Percentiles rank a stretch among this genome's conserved stretches.
Evolutionary conservation across 1,140 invertebrate genomes (phyloP).

Genomic region (Limonius californicus): DNA sequence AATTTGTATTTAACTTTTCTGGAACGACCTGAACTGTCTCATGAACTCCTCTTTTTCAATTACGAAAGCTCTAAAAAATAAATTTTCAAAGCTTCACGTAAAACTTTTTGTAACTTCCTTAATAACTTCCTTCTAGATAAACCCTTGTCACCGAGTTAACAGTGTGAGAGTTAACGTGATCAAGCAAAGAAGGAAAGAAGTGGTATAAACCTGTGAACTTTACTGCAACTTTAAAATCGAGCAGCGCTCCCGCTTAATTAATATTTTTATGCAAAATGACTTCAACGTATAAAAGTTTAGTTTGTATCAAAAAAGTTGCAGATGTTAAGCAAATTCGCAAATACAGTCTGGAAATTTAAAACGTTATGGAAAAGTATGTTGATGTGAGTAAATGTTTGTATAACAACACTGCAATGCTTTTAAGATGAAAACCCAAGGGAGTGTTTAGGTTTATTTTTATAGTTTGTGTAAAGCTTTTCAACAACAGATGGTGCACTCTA

Average conservation of each 20-base stretch:
- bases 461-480: no score
- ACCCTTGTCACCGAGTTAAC: constrained; percentile 1
- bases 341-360: no score
- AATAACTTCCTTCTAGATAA: constrained; percentile 1
- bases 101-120: background rate
- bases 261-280: background rate
- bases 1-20: no score
- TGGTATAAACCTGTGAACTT: background rate
- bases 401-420: no score
- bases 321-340: no score
- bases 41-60: background rate
- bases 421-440: no score
- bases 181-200: background rate
- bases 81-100: constrained; percentile 1
- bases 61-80: constrained; percentile 1
- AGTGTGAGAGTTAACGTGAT: background rate
- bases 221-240: background rate
- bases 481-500: no score
- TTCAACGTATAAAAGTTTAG: background rate
- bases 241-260: background rate
- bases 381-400: no score
- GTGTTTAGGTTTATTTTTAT: no score
- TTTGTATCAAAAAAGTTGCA: background rate
- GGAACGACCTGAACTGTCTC: background rate
- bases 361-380: no score